Evolutionary conservation across 2,113 vertebrate species (phyloP), one percentile per base, ranked within the genome.

Genomic region (Xerus inauris): DNA sequence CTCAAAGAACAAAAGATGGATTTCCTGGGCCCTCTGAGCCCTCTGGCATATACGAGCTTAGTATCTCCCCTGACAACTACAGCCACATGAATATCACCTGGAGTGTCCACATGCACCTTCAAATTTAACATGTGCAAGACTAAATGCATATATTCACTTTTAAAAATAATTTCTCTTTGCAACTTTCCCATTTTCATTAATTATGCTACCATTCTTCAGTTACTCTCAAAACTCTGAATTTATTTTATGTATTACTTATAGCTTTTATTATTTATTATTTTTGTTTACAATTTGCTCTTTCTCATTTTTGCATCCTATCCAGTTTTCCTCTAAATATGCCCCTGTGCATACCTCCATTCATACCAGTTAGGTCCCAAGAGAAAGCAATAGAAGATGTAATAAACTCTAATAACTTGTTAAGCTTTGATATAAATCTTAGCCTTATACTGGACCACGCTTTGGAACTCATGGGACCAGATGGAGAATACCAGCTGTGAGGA

Each of bases 321-420:
- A 32, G 59, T 59, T 69, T 83, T 82, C 45, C 71, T 57, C 67
- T 54, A 62, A 95, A 79, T 76, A 62, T 26, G 79, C 35, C 59
- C n/a, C 20, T 5, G n/a, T 12, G 49, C 42, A 87, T 67, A 59
- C 69, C 38, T 67, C 69, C 45, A 81, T 19, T 72, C 65, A 65
- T 59, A 30, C n/a, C 77, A 76, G 59, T 87, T 82, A 87, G 38
- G 51, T 84, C 64, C 77, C 83, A 94, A 89, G 49, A 92, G 49
- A 79, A 67, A 86, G 62, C 62, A 89, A 73, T 7, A 32, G 75
- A n/a, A 87, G 64, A 77, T 26, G 64, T 5, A 47, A 28, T 40
- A 94, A 88, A 20, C 51, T 49, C 38, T 83, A 79, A 73, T 89
- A 20, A 47, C 86, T 57, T 73, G 38, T 40, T 71, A 40, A 89